Conservation (phyloP, 2,888 invertebrate species). For the Mesoligia furuncula region DNA sequence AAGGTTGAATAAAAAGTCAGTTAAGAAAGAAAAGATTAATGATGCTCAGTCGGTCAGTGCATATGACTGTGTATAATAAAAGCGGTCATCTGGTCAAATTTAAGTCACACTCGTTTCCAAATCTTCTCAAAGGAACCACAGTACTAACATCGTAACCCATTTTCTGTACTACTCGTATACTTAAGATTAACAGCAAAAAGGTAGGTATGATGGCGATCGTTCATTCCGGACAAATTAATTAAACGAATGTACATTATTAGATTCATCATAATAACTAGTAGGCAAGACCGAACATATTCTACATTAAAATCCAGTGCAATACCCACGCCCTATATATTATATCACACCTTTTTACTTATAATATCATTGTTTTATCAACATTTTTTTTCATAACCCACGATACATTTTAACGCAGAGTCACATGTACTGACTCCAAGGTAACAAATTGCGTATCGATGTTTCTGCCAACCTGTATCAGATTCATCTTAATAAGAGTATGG, state of each 20-base stretch:
- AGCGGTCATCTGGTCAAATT: conserved; percentile 49
- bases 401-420: too few relatives aligned
- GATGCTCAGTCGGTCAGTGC: conserved; percentile 38
- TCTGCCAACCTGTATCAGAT: too few relatives aligned
- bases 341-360: too few relatives aligned
- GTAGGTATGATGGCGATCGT: neutral
- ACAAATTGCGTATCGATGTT: too few relatives aligned
- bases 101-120: conserved; percentile 23
- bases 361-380: too few relatives aligned
- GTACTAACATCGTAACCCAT: conserved; percentile 4
- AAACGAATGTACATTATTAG: neutral
- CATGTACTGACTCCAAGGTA: too few relatives aligned
- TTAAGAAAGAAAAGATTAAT: conserved; percentile 50
- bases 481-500: too few relatives aligned
- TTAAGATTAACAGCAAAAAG: neutral
- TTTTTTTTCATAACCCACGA: too few relatives aligned
- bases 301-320: too few relatives aligned
- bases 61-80: conserved; percentile 57
- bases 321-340: too few relatives aligned
- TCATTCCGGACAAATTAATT: neutral
- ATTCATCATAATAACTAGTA: neutral
- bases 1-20: conserved; percentile 15
- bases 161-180: neutral
- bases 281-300: neutral
- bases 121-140: conserved; percentile 6